These are phyloP conservation scores for Astatoreochromis straeleni DNA, from an alignment of 2,113 vertebrate species.

Conservation along the genomic window DNA sequence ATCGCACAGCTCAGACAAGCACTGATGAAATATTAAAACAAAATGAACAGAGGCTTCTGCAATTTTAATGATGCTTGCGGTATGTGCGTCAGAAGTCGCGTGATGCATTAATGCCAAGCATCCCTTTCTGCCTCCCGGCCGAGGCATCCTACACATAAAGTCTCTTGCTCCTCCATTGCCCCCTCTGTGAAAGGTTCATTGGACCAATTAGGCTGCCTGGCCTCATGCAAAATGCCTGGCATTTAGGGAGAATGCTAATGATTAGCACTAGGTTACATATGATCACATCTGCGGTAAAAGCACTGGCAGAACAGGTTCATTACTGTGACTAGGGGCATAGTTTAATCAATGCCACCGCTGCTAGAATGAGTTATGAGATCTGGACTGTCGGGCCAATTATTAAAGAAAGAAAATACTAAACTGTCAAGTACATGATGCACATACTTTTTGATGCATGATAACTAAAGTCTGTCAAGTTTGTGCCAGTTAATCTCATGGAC, in stretches of 20 bases:
- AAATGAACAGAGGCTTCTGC: conserved; percentile 47
- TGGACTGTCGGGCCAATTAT: background rate
- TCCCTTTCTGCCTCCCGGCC: background rate
- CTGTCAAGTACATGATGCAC: background rate
- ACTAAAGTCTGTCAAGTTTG: background rate
- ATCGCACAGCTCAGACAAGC: conserved; percentile 46
- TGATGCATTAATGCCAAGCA: conserved; percentile 37
- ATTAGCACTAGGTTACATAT: conserved; percentile 47
- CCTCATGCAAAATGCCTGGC: conserved; percentile 56
- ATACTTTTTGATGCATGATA: background rate
- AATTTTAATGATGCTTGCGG: conserved; percentile 73
- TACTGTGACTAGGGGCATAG: conserved; percentile 14
- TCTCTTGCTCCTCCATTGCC: conserved; percentile 35
- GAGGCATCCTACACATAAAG: conserved; percentile 4
- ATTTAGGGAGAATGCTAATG: conserved; percentile 69
- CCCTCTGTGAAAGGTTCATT: conserved; percentile 49
- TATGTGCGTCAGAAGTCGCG: conserved; percentile 56
- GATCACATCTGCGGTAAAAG: conserved; percentile 36
- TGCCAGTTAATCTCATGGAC: background rate
- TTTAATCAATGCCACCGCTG: conserved; percentile 24
- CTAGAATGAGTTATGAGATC: background rate
- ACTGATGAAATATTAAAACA: conserved; percentile 69
- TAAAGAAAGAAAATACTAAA: background rate
- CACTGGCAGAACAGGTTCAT: conserved; percentile 9
- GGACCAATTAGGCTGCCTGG: conserved; percentile 61